Percentiles rank a stretch among this genome's conserved stretches.
Evolutionary conservation across 2,113 vertebrate species (phyloP).

Genomic region (Casuarius casuarius): DNA sequence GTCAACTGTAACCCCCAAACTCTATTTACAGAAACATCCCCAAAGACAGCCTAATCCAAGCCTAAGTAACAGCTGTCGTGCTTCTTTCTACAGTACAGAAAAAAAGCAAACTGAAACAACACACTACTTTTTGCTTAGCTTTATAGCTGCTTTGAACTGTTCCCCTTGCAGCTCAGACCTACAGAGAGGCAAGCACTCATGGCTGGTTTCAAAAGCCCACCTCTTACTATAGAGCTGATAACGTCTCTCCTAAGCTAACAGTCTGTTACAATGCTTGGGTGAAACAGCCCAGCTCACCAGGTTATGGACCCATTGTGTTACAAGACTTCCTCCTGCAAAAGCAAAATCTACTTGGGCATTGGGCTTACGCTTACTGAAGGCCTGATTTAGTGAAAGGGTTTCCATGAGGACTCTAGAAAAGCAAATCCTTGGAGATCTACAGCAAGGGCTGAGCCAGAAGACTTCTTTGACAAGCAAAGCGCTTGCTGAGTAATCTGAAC

Average conservation of each 20-base stretch:
- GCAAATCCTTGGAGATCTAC: not conserved
- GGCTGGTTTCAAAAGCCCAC: not conserved
- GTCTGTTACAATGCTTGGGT: not conserved
- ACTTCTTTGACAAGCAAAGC: not conserved
- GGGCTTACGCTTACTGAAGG: not conserved
- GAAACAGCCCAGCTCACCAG: not conserved
- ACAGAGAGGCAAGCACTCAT: not conserved
- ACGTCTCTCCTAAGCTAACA: not conserved
- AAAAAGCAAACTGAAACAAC: not conserved
- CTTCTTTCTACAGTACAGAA: not conserved
- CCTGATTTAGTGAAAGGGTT: not conserved
- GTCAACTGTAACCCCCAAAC: not conserved
- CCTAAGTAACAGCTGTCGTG: not conserved
- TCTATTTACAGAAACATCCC: not conserved
- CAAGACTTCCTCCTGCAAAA: not conserved
- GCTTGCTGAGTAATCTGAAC: conserved; percentile 6
- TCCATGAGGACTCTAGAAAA: not conserved
- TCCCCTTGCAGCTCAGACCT: not conserved
- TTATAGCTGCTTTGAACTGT: not conserved
- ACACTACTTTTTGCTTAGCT: not conserved
- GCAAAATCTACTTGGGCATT: not conserved
- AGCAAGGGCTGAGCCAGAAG: not conserved
- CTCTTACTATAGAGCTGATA: not conserved
- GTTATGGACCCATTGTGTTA: not conserved
- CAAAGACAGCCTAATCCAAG: conserved; percentile 21